phyloP scores from a whole-genome alignment of 2,113 vertebrate genomes.

The Anser cygnoides region DNA sequence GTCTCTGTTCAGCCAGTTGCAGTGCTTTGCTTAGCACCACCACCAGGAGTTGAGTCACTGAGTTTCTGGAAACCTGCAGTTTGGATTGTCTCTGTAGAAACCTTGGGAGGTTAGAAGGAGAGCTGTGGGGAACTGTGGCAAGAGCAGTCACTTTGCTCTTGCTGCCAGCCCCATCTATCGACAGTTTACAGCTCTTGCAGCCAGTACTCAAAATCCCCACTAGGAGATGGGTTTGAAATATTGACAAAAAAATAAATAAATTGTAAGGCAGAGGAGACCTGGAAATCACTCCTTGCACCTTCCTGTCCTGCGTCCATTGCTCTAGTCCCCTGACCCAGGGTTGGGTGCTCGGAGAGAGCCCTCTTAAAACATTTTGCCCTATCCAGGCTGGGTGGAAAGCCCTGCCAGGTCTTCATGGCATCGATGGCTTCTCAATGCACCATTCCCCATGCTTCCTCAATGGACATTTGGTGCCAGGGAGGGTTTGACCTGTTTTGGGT shows the following conservation, averaged over 20 bases:
- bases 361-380: background rate
- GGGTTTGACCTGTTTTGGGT: background rate
- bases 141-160: background rate
- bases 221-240: background rate
- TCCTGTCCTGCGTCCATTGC: background rate
- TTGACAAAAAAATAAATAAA: no score
- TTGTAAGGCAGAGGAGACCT: accelerated
- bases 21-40: background rate
- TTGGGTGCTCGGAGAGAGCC: background rate
- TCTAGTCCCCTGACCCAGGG: background rate
- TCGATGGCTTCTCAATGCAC: accelerated
- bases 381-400: background rate
- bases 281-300: accelerated
- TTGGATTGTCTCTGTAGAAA: background rate
- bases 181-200: background rate
- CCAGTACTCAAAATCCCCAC: background rate
- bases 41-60: background rate
- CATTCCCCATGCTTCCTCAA: accelerated
- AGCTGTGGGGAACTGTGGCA: accelerated
- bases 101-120: background rate
- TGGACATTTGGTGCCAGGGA: accelerated
- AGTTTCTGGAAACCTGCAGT: background rate
- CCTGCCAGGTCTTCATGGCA: accelerated
- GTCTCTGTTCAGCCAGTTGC: background rate
- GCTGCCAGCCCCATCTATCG: constrained; percentile 51